Evolutionary conservation across 2,113 vertebrate species (phyloP).

Genomic region (Globicephala melas): DNA sequence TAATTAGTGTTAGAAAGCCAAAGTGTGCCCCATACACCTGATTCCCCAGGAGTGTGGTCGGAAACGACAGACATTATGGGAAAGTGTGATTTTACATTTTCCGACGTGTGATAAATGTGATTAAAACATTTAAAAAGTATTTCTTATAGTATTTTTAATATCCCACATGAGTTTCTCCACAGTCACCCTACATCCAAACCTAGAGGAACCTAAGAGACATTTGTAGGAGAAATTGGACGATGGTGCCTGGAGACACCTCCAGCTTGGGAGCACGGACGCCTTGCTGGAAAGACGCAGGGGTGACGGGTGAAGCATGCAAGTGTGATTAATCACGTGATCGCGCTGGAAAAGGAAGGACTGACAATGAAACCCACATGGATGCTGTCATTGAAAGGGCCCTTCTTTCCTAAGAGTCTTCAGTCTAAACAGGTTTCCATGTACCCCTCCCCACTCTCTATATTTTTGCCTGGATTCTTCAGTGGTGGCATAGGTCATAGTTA

Average conservation of each 20-base stretch:
- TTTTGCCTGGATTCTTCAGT: background rate
- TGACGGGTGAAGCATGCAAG: background rate
- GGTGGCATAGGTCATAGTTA: background rate
- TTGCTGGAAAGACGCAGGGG: background rate
- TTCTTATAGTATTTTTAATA: background rate
- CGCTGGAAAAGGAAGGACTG: background rate
- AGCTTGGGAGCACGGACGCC: background rate
- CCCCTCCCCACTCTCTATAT: background rate
- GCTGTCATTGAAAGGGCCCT: background rate
- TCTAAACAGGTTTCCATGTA: background rate
- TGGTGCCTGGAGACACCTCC: background rate
- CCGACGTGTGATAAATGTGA: background rate
- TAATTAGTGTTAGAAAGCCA: background rate
- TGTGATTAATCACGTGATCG: fast-evolving
- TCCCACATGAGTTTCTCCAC: background rate
- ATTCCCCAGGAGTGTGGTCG: background rate
- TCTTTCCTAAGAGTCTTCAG: background rate
- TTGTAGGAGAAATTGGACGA: background rate
- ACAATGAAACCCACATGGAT: background rate
- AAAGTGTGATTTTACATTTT: background rate
- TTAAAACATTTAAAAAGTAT: background rate
- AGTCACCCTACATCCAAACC: background rate
- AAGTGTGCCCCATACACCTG: background rate
- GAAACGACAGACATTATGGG: background rate
- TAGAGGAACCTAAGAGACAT: background rate